These are phyloP conservation scores for Xylocampa areola DNA, from an alignment of 2,888 invertebrate genomes.

Conservation along the genomic window DNA sequence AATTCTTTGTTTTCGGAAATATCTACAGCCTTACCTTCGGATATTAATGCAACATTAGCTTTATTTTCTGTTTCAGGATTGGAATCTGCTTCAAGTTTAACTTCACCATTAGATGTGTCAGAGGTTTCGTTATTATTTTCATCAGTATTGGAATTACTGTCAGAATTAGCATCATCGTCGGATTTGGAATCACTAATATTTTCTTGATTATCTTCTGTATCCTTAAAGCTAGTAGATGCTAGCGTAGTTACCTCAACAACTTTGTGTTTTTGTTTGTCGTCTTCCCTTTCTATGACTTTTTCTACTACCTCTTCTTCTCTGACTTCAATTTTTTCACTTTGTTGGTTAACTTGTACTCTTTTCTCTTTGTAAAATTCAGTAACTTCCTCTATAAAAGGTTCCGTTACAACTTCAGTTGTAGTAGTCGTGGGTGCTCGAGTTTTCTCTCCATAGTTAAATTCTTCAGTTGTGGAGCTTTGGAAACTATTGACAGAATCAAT, in stretches of 20 bases:
- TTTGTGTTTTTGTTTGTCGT: conserved; percentile 43
- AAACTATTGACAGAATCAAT: conserved; percentile 66
- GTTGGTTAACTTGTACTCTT: conserved; percentile 13
- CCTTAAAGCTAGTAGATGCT: conserved; percentile 1
- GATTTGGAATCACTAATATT: conserved; percentile 1
- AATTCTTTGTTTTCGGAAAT: conserved; percentile 67
- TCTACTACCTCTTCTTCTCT: conserved; percentile 48
- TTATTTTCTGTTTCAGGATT: conserved; percentile 43
- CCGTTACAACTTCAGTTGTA: conserved; percentile 61
- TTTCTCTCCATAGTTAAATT: conserved; percentile 82
- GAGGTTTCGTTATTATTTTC: conserved; percentile 14
- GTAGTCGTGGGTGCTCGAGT: conserved; percentile 50
- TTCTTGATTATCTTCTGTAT: conserved; percentile 14
- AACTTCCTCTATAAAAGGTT: conserved; percentile 55
- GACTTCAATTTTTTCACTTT: conserved; percentile 18
- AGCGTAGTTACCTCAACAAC: conserved; percentile 30
- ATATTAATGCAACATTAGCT: conserved; percentile 66
- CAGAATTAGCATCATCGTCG: conserved; percentile 6
- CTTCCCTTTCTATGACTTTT: conserved; percentile 45
- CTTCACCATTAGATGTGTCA: conserved; percentile 1
- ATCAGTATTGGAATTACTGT: neutral
- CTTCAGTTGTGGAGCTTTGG: conserved; percentile 59
- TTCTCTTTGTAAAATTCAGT: conserved; percentile 60
- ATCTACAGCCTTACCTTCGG: conserved; percentile 68
- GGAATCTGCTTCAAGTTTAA: conserved; percentile 13